Percentiles rank a stretch among this genome's conserved stretches.
Conservation (phyloP, 2,797 vertebrate genomes). For the Antrozous pallidus region DNA sequence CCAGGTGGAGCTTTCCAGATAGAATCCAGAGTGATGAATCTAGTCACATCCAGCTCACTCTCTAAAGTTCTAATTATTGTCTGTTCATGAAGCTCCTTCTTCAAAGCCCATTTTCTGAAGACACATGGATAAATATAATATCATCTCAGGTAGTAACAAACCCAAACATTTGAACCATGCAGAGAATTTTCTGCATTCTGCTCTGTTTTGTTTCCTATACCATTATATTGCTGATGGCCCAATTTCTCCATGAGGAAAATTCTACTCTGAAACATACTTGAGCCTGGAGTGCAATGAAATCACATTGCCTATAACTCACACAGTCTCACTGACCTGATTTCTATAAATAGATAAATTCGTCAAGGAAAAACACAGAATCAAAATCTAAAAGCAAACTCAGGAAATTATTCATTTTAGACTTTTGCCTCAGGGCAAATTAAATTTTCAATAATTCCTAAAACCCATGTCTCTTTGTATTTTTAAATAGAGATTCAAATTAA, state of each 20-base stretch:
- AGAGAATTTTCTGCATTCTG: conserved; percentile 43
- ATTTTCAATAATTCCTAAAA: conserved; percentile 61
- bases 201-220: conserved; percentile 29
- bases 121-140: neutral
- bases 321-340: conserved; percentile 66
- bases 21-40: neutral
- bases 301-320: conserved; percentile 52
- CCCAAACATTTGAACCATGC: neutral
- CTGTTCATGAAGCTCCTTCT: neutral
- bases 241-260: conserved; percentile 55
- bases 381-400: conserved; percentile 65
- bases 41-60: neutral
- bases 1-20: neutral
- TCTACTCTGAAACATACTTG: conserved; percentile 41
- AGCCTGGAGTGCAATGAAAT: conserved; percentile 54
- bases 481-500: conserved; percentile 62
- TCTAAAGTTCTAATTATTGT: neutral
- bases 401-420: conserved; percentile 64
- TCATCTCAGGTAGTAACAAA: neutral
- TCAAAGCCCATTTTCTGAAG: neutral
- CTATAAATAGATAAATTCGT: conserved; percentile 73
- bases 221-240: conserved; percentile 26
- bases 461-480: conserved; percentile 36
- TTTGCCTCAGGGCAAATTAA: conserved; percentile 67
- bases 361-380: conserved; percentile 70